Evolutionary conservation across 2,113 vertebrate species (phyloP).

Genomic region (Scophthalmus maximus): DNA sequence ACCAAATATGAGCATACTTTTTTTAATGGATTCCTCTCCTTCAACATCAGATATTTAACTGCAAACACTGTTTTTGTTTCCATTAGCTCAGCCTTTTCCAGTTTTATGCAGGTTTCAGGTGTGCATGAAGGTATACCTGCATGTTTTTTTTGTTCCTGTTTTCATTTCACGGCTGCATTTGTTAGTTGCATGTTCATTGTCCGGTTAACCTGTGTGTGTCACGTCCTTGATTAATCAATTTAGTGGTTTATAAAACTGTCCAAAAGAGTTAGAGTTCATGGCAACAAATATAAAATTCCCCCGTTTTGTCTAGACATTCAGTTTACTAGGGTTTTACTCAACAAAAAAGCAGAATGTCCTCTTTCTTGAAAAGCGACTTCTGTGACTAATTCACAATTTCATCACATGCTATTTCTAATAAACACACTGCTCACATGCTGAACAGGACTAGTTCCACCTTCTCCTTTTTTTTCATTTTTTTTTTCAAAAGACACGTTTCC

Average conservation of each 20-base stretch:
- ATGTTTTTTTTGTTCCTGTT: background rate
- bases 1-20: too few relatives aligned
- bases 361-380: background rate
- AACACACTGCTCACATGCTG: background rate
- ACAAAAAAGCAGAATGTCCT: too few relatives aligned
- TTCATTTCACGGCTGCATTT: background rate
- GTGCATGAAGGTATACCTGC: background rate
- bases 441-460: background rate
- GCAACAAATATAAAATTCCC: too few relatives aligned
- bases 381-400: background rate
- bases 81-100: background rate
- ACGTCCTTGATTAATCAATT: too few relatives aligned
- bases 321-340: background rate
- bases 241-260: too few relatives aligned
- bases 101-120: background rate
- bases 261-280: too few relatives aligned
- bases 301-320: background rate
- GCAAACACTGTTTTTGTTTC: background rate
- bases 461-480: background rate
- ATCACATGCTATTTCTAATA: background rate
- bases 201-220: too few relatives aligned
- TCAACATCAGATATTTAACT: background rate
- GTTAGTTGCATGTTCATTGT: background rate
- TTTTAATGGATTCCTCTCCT: background rate
- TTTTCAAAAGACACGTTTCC: background rate